Evolutionary conservation across 2,113 vertebrate species (phyloP).

Genomic region (Chloropsis cyanopogon): DNA sequence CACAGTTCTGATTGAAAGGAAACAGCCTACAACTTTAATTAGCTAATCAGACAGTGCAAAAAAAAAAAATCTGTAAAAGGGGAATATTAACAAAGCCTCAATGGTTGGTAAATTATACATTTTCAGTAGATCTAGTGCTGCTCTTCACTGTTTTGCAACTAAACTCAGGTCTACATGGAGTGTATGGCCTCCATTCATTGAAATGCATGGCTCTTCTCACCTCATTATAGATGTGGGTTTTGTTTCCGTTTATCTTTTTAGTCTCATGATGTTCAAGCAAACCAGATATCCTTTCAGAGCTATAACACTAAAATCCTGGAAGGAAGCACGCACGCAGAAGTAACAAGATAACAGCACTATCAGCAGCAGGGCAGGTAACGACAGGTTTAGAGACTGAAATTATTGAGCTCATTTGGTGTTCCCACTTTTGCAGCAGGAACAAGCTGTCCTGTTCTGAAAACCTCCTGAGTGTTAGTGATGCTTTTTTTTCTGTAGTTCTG

Average conservation of each 20-base stretch:
- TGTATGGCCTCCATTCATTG: not conserved
- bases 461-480: conserved; percentile 3
- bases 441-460: conserved; percentile 26
- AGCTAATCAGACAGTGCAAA: conserved; percentile 32
- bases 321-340: conserved; percentile 29
- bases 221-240: not conserved
- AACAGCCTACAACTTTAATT: conserved; percentile 54
- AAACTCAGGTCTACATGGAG: not conserved
- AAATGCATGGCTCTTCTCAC: not conserved
- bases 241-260: not conserved
- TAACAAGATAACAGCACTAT: conserved; percentile 63
- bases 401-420: conserved; percentile 51
- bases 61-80: conserved; percentile 1
- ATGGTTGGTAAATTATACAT: conserved; percentile 33
- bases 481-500: conserved; percentile 1
- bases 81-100: conserved; percentile 50
- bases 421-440: conserved; percentile 57
- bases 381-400: conserved; percentile 62
- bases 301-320: not conserved
- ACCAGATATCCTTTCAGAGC: conserved; percentile 15
- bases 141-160: not conserved
- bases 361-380: conserved; percentile 57
- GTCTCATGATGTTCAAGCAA: conserved; percentile 24
- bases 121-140: not conserved
- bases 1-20: conserved; percentile 53